A percentile compares a stretch with the other conserved stretches of the same genome.
Conservation (phyloP, 2,113 vertebrate genomes). For the Gasterosteus nipponicus region DNA sequence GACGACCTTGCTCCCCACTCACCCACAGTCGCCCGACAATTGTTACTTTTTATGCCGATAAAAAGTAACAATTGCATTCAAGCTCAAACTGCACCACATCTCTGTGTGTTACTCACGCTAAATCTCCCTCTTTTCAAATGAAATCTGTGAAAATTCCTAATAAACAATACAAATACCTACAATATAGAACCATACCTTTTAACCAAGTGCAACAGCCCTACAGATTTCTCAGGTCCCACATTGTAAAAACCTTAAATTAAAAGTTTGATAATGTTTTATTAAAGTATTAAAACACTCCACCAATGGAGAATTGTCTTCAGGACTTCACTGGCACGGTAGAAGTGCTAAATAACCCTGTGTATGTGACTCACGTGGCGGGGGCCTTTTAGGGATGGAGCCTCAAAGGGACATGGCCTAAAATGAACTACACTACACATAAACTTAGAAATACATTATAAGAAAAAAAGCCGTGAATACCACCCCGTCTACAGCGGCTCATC, state of each 20-base stretch:
- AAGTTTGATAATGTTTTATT: too few species aligned
- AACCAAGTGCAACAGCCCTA: not conserved
- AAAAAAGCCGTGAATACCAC: not conserved
- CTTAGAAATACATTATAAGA: too few species aligned
- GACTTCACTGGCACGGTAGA: not conserved
- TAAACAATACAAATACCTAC: not conserved
- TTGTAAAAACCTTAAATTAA: too few species aligned
- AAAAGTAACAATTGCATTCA: not conserved
- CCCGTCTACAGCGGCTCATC: constrained; percentile 16
- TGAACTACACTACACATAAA: too few species aligned
- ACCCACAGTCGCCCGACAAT: too few species aligned
- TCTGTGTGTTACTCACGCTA: not conserved
- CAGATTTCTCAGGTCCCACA: not conserved
- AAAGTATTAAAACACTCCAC: too few species aligned
- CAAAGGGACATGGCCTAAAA: too few species aligned
- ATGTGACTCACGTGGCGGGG: too few species aligned
- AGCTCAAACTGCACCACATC: not conserved
- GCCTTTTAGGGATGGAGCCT: too few species aligned
- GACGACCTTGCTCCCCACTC: too few species aligned
- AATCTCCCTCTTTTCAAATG: not conserved
- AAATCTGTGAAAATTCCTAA: not conserved
- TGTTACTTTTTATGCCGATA: not conserved
- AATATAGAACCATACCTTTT: not conserved
- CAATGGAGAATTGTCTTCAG: not conserved
- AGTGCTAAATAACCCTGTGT: not conserved